Base-by-base conservation (phyloP, 2,113 vertebrate species). In the Odocoileus hemionus region DNA sequence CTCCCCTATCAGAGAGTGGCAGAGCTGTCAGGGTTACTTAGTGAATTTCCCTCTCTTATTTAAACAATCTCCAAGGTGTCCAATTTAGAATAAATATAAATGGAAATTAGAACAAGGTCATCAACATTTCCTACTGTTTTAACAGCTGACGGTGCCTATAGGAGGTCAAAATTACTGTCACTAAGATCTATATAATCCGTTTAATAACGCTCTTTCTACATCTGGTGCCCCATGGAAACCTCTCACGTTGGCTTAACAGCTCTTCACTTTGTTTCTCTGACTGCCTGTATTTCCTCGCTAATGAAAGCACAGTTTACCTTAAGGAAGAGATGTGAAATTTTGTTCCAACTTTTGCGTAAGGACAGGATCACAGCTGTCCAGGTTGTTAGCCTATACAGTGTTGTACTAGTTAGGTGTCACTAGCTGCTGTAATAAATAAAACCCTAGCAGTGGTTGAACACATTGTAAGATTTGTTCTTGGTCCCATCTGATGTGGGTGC, bases 71-170 rank as follows among this genome's bases (percentile, higher is more conserved):
- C 91, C 33, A 30, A 96, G 96, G 96, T 60, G 93, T 95, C 96
- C 89, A 70, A 96, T 96, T 95, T 92, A 95, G 97, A 91, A 92
- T 97, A 93, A 96, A 97, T 93, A 97, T 52, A 95, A 91, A 57
- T 96, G 97, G 96, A 94, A 95, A 94, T 95, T 30, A 86, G 84
- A 96, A 78, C 74, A 96, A 95, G 93, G 97, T 97, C 97, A 89
- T 93, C 96, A 93, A 15, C 43, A 47, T 84, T 76, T 85, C 97
- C 97, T 39, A 17, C 89, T 58, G 96, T 50, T 74, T 52, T 57
- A 96, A 87, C 97, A 97, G 96, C 97, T 97, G 97, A 95, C 1
- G 10, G 83, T 82, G 57, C 95, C 96, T 67, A 52, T 25, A 94
- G 96, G 97, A 79, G 96, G 84, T 91, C 82, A 93, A 23, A 26